These are phyloP conservation scores for Sminthurides aquaticus DNA, from an alignment of 2,888 invertebrate species.

Conservation along the genomic window DNA sequence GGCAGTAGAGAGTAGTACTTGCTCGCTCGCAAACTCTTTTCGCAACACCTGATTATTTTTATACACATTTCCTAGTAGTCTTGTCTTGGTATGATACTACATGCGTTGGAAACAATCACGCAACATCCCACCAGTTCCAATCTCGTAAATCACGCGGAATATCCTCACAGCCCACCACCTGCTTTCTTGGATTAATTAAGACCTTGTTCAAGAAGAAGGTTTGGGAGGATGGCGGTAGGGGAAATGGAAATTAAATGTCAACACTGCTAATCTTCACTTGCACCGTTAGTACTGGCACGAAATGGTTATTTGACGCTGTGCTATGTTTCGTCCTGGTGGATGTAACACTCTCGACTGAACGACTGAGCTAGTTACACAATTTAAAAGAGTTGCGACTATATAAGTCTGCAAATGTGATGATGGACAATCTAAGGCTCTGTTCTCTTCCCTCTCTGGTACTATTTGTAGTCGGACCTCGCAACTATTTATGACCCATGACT, in stretches of 20 bases:
- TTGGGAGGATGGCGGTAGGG: too few relatives aligned
- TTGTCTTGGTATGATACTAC: background rate
- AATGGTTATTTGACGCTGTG: too few relatives aligned
- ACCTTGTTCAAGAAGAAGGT: background rate
- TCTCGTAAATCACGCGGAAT: background rate
- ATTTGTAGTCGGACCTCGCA: background rate
- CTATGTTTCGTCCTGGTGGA: too few relatives aligned
- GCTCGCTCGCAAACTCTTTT: too few relatives aligned
- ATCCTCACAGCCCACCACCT: background rate
- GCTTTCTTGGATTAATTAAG: background rate
- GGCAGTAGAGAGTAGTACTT: too few relatives aligned
- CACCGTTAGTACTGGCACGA: too few relatives aligned
- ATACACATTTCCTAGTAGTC: background rate
- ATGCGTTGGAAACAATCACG: background rate
- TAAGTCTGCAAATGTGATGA: too few relatives aligned
- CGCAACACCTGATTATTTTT: background rate
- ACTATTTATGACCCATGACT: slow-evolving; percentile 21
- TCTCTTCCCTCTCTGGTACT: background rate
- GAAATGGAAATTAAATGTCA: too few relatives aligned
- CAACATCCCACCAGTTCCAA: background rate
- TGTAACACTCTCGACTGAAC: too few relatives aligned
- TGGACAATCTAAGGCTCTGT: too few relatives aligned
- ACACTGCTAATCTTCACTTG: too few relatives aligned
- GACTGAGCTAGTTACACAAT: background rate
- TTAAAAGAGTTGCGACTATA: too few relatives aligned